Conservation (phyloP, 1,140 invertebrate genomes). For the Panonychus citri region DNA sequence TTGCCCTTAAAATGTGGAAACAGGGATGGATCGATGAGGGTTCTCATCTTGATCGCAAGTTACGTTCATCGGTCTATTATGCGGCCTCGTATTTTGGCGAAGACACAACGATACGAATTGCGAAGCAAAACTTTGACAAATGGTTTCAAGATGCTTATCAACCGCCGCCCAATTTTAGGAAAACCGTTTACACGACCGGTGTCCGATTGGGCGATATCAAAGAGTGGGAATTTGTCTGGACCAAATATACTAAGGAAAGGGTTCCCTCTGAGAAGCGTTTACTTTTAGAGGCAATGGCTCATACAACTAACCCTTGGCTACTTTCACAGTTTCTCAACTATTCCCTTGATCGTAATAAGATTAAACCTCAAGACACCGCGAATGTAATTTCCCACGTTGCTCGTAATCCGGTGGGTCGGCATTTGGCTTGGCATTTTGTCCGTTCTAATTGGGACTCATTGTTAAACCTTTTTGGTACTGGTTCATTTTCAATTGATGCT, state of each 20-base stretch:
- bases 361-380: conserved; percentile 41
- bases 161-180: conserved; percentile 42
- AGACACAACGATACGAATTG: conserved; percentile 34
- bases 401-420: conserved; percentile 40
- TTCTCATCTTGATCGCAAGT: conserved; percentile 35
- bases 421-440: conserved; percentile 50
- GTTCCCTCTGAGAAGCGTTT: conserved; percentile 40
- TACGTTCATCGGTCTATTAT: conserved; percentile 31
- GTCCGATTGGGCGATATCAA: conserved; percentile 37
- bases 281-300: conserved; percentile 41
- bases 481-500: conserved; percentile 33
- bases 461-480: conserved; percentile 22
- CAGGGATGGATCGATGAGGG: conserved; percentile 41
- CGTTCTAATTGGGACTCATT: conserved; percentile 44
- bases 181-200: conserved; percentile 47
- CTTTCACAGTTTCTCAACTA: conserved; percentile 38
- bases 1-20: conserved; percentile 31
- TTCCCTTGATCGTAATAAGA: conserved; percentile 35
- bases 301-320: conserved; percentile 42
- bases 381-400: conserved; percentile 40
- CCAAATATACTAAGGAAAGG: conserved; percentile 34
- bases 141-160: conserved; percentile 30
- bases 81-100: conserved; percentile 37
- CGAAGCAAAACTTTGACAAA: conserved; percentile 33
- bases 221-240: conserved; percentile 52